These are phyloP conservation scores for Drosophila buzzatii DNA, from an alignment of 2,888 invertebrate genomes.

Conservation along the genomic window DNA sequence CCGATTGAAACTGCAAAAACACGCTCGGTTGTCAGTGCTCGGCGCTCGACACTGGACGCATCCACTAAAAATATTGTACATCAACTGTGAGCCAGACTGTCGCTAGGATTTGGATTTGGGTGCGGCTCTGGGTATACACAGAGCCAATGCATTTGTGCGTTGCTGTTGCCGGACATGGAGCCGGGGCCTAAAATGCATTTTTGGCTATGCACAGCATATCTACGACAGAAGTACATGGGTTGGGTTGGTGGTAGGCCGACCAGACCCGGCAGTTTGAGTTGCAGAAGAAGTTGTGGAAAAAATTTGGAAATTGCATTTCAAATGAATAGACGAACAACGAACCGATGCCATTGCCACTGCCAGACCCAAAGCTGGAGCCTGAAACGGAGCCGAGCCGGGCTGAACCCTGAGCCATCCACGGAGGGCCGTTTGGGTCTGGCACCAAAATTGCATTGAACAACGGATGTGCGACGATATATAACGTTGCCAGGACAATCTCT, in stretches of 20 bases:
- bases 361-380: slow-evolving; percentile 20
- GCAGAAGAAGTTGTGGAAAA: slow-evolving; percentile 71
- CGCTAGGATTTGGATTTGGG: slow-evolving; percentile 16
- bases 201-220: slow-evolving; percentile 48
- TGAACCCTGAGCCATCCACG: slow-evolving; percentile 32
- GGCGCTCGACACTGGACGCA: slow-evolving; percentile 15
- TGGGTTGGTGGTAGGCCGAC: background rate
- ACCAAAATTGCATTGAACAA: slow-evolving; percentile 67
- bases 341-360: slow-evolving; percentile 19
- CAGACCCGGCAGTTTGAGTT: slow-evolving; percentile 46
- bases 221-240: background rate
- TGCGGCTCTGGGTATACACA: slow-evolving; percentile 16
- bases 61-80: slow-evolving; percentile 64
- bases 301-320: slow-evolving; percentile 81
- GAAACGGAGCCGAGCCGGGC: slow-evolving; percentile 13
- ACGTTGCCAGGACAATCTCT: slow-evolving; percentile 58
- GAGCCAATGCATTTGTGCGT: slow-evolving; percentile 45
- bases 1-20: slow-evolving; percentile 65
- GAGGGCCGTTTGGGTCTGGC: slow-evolving; percentile 47
- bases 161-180: slow-evolving; percentile 24
- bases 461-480: slow-evolving; percentile 76
- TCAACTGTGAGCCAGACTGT: slow-evolving; percentile 46
- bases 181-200: slow-evolving; percentile 80
- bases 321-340: slow-evolving; percentile 67
- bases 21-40: background rate